A percentile compares a stretch with the other conserved stretches of the same genome.
Evolutionary conservation across 2,888 invertebrate species (phyloP).

Genomic region (Drosophila affinis): DNA sequence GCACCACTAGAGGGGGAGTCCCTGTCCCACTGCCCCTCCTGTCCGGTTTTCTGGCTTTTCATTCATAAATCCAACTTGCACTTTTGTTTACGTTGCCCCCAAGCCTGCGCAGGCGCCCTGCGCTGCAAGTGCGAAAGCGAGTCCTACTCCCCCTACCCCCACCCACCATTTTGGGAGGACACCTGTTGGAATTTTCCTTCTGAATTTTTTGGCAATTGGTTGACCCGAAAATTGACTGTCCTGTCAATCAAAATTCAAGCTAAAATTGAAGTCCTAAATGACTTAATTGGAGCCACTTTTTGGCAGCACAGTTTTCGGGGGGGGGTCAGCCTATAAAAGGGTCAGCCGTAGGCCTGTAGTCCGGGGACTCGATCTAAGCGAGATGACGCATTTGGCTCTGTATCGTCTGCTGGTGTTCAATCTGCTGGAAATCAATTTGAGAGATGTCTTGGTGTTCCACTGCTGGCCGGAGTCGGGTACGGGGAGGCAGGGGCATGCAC

Average conservation of each 20-base stretch:
- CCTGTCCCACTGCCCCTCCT: background rate
- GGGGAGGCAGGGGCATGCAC: background rate
- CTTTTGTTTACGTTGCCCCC: constrained; percentile 57
- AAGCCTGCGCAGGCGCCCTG: constrained; percentile 61
- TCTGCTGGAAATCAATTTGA: constrained; percentile 65
- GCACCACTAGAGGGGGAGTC: constrained; percentile 38
- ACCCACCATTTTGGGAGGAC: background rate
- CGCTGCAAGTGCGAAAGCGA: background rate
- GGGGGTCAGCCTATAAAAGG: constrained; percentile 65
- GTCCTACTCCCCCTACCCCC: constrained; percentile 3
- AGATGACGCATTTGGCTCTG: constrained; percentile 45
- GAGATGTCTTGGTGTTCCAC: constrained; percentile 71
- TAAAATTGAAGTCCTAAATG: constrained; percentile 46
- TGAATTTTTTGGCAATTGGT: background rate
- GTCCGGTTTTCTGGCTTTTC: constrained; percentile 35
- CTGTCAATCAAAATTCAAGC: constrained; percentile 36
- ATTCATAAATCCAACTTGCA: constrained; percentile 67
- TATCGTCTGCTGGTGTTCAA: constrained; percentile 73
- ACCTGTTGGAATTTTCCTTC: constrained; percentile 28
- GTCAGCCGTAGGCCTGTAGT: background rate
- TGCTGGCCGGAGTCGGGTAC: constrained; percentile 75
- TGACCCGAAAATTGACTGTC: constrained; percentile 18
- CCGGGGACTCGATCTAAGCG: constrained; percentile 6
- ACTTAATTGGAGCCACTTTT: constrained; percentile 47
- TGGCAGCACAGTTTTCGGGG: background rate